These are phyloP conservation scores for Neomorphus geoffroyi DNA, from an alignment of 2,797 vertebrate genomes.

Conservation along the genomic window DNA sequence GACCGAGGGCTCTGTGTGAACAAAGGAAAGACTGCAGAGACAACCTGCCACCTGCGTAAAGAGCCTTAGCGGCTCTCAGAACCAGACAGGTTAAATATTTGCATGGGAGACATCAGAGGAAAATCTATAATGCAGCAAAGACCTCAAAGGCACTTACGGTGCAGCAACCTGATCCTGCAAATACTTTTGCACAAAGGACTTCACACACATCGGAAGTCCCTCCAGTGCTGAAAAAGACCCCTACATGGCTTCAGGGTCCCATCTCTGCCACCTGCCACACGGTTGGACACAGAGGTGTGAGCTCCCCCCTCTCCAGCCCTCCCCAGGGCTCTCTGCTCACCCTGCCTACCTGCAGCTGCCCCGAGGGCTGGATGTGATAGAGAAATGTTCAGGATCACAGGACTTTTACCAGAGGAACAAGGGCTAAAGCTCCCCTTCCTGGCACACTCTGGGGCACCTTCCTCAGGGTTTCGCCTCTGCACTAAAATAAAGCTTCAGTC, in stretches of 20 bases:
- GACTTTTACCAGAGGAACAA: neutral
- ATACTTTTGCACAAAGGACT: conserved; percentile 30
- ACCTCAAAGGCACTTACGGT: conserved; percentile 37
- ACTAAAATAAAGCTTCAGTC: rapidly evolving
- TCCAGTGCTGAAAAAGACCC: conserved; percentile 6
- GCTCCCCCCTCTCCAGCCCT: too few relatives aligned
- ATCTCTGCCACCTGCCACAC: rapidly evolving
- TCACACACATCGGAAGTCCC: neutral
- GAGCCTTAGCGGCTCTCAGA: neutral
- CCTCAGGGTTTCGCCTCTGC: neutral
- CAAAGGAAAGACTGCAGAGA: neutral
- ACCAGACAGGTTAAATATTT: conserved; percentile 60
- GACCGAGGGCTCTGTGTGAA: neutral
- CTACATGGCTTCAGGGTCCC: neutral
- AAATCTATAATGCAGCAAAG: conserved; percentile 26
- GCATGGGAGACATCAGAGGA: conserved; percentile 45
- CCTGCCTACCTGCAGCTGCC: neutral
- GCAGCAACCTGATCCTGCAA: conserved; percentile 10
- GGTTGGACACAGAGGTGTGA: rapidly evolving
- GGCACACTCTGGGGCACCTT: neutral
- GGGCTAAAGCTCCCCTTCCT: too few relatives aligned
- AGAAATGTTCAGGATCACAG: neutral
- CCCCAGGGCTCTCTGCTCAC: rapidly evolving
- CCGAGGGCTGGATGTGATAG: neutral
- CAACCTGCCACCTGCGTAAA: neutral